Percentiles rank a stretch among this genome's conserved stretches.
phyloP scores from a whole-genome alignment of 2,113 vertebrate species.

The Megaceryle maxima region DNA sequence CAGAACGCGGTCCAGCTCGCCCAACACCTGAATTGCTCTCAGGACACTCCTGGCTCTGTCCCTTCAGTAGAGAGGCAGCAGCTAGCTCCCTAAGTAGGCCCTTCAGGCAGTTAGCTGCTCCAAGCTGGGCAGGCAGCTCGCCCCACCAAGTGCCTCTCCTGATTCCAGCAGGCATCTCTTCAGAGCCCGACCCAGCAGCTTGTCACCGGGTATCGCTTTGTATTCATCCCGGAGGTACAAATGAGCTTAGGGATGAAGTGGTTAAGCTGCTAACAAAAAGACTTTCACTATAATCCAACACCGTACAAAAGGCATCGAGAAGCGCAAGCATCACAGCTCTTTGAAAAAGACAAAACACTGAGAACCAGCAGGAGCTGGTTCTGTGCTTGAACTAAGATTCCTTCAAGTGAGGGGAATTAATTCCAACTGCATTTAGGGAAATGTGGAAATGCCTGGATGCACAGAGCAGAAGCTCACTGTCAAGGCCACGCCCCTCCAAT shows the following conservation, averaged over 20 bases:
- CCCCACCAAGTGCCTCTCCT: background rate
- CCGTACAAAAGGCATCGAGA: slow-evolving; percentile 27
- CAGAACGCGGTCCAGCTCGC: background rate
- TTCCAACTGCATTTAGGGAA: background rate
- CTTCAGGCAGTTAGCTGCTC: background rate
- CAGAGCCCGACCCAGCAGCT: background rate
- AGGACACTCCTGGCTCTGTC: background rate
- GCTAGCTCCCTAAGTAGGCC: background rate
- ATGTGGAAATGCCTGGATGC: background rate
- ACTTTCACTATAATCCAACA: background rate
- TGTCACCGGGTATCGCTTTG: background rate
- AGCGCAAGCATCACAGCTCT: background rate
- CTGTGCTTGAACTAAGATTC: background rate
- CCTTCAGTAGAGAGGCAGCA: background rate
- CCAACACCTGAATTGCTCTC: background rate
- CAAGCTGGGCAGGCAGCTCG: background rate
- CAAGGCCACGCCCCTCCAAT: background rate
- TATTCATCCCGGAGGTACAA: background rate
- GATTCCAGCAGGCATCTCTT: background rate
- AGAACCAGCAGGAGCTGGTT: slow-evolving; percentile 2
- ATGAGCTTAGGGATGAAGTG: slow-evolving; percentile 29
- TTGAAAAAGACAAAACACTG: background rate
- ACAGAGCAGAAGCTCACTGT: background rate
- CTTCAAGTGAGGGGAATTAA: background rate
- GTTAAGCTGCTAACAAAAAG: slow-evolving; percentile 47